Percentiles rank a stretch among this genome's conserved stretches.
These are phyloP conservation scores for Drosophila lacicola DNA, from an alignment of 2,888 invertebrate genomes.

Conservation along the genomic window DNA sequence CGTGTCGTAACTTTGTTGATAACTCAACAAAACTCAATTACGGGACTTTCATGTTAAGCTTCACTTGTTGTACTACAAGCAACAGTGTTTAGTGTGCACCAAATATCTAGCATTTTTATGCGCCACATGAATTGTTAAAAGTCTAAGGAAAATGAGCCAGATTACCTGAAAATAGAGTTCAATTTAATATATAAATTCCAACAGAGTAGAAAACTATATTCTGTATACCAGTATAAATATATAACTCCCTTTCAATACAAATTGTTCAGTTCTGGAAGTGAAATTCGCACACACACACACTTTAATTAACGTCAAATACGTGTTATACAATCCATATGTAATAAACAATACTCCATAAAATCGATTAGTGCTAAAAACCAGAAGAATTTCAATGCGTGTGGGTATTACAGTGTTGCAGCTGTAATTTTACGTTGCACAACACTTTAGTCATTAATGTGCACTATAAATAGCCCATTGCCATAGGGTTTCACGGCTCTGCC, in stretches of 20 bases:
- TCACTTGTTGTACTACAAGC: background rate
- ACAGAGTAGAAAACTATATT: too few species aligned
- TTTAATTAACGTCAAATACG: background rate
- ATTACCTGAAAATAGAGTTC: too few species aligned
- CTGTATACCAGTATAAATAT: too few species aligned
- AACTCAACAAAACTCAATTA: constrained; percentile 70
- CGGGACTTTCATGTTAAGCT: constrained; percentile 50
- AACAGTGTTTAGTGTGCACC: constrained; percentile 3
- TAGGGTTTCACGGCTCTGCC: background rate
- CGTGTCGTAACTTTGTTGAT: constrained; percentile 59
- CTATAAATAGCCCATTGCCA: constrained; percentile 31
- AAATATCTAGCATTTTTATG: background rate
- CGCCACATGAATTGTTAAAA: constrained; percentile 17
- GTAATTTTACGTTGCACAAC: constrained; percentile 41
- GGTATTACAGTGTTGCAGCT: constrained; percentile 15
- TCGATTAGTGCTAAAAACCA: constrained; percentile 35
- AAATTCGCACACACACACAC: too few species aligned
- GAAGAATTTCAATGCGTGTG: constrained; percentile 32
- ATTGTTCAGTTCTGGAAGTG: too few species aligned
- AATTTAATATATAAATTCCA: too few species aligned
- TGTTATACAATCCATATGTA: background rate
- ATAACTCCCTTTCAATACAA: too few species aligned
- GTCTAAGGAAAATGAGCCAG: constrained; percentile 29
- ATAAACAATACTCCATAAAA: constrained; percentile 16
- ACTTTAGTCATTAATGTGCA: constrained; percentile 34